These are phyloP conservation scores for Orientallactaga bullata DNA, from an alignment of 2,113 vertebrate genomes.

Conservation along the genomic window DNA sequence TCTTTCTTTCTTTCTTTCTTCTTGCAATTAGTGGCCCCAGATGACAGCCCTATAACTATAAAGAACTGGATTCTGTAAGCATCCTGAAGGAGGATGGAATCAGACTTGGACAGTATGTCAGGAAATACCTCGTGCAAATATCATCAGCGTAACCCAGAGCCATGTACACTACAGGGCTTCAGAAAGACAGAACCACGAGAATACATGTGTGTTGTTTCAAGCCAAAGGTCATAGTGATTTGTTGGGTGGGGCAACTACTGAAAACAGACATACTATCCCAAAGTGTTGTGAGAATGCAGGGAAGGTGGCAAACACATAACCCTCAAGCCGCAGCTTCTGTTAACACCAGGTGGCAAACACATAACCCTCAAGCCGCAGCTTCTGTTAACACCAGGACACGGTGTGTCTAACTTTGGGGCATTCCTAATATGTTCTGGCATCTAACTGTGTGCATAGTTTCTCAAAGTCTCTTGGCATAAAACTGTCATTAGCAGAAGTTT, in stretches of 20 bases:
- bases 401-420: not conserved
- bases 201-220: not conserved
- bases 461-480: conserved; percentile 71
- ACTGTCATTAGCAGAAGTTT: conserved; percentile 69
- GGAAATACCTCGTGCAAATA: not conserved
- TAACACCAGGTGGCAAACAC: not conserved
- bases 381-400: not conserved
- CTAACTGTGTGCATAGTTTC: conserved; percentile 16
- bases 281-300: rapidly evolving
- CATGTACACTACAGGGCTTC: rapidly evolving
- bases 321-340: not conserved
- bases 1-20: too few species aligned
- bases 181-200: not conserved
- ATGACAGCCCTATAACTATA: not conserved
- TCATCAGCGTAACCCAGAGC: not conserved
- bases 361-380: not conserved
- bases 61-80: not conserved
- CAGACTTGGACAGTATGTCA: not conserved
- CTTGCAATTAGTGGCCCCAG: too few species aligned
- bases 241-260: not conserved
- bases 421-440: not conserved
- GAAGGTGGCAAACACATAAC: not conserved
- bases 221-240: not conserved
- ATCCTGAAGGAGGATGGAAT: not conserved
- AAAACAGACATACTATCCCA: not conserved